Conservation (phyloP, 2,113 vertebrate species). For the Ardeotis arabs region DNA sequence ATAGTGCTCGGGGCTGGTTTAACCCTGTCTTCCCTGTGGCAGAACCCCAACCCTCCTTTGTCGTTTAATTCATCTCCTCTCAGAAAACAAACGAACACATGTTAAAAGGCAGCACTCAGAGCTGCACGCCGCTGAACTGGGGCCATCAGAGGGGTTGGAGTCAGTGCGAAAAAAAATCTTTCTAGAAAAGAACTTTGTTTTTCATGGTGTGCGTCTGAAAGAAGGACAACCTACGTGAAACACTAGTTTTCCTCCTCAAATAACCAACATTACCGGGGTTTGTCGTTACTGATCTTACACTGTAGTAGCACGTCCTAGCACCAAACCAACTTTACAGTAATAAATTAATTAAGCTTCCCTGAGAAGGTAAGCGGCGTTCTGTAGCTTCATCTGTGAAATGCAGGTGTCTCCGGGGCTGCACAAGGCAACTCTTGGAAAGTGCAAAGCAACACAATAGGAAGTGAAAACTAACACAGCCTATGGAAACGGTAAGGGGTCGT, state of each 20-base stretch:
- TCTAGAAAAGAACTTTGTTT: not conserved
- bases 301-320: not conserved
- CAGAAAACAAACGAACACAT: not conserved
- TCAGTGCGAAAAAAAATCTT: not conserved
- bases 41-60: not conserved
- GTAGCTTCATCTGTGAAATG: not conserved
- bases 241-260: not conserved
- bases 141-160: not conserved
- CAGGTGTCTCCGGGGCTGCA: not conserved
- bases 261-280: not conserved
- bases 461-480: constrained; percentile 49
- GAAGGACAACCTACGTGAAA: not conserved
- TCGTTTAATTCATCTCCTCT: not conserved
- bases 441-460: constrained; percentile 43
- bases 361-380: not conserved
- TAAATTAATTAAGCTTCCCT: not conserved
- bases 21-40: constrained; percentile 70
- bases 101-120: not conserved
- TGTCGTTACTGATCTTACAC: not conserved
- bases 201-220: not conserved
- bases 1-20: constrained; percentile 57
- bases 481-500: constrained; percentile 19
- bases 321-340: not conserved
- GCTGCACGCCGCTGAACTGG: not conserved
- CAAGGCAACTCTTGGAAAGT: constrained; percentile 17